Base-by-base conservation (phyloP, 2,888 invertebrate genomes). In the Lepas anatifera region DNA sequence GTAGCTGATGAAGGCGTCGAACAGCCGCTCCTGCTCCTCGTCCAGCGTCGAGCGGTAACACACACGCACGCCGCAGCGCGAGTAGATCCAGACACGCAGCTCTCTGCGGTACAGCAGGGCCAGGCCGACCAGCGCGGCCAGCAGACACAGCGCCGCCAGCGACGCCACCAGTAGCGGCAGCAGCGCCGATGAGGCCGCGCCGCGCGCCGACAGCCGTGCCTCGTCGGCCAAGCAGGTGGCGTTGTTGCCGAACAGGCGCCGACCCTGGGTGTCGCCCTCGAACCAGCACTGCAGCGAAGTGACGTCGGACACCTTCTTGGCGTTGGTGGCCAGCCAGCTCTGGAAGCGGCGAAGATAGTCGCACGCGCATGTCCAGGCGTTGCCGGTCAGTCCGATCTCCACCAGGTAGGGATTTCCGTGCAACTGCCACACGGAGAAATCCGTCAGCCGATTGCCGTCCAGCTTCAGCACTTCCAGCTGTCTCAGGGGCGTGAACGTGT, bases 1-100 rank as follows among this genome's bases (percentile, higher is more conserved):
- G 81, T 94, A 95, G 79, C 91, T 90, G 74, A 95, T 86, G 81
- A 94, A 95, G 63, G 92, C 93, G 81, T 95, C 94, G 81, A 90
- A 93, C 77, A 90, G 83, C 80, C 90, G 90, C 77, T 90, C 90
- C 25, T 87, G 83, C 74, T 90, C 90, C 48, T 74, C 74, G 35
- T 70, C 69, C 37, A 86, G 85, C 10, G 88, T 86, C 43, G 89
- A 88, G 80, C 89, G 87, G 81, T 92, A 91, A 78, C 89, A 90
- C 72, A 92, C 81, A 74, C 91, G 83, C 70, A 91, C 85, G 50
- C 91, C 91, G 80, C 89, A 92, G 76, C 87, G 87, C 69, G 90
- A 87, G 81, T 90, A 89, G 75, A 89, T 86, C 89, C 90, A 90
- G 73, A 91, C 88, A 77, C 89, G 84, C 81, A 91, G 85, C 80